These are phyloP conservation scores for Tenthredo amoena DNA, from an alignment of 2,888 invertebrate genomes.

Conservation along the genomic window DNA sequence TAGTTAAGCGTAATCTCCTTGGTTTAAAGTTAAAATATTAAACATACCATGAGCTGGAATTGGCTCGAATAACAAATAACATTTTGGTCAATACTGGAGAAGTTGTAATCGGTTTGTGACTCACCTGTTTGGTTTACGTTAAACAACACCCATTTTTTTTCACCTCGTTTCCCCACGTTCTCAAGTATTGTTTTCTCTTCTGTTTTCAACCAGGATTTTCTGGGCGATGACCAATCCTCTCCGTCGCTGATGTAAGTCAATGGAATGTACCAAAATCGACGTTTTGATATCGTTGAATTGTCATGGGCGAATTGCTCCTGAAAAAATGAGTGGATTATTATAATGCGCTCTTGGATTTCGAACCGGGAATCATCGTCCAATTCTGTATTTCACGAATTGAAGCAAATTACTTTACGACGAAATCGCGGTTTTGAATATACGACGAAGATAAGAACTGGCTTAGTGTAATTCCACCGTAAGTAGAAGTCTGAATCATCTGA, in stretches of 20 bases:
- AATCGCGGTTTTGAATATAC: background rate
- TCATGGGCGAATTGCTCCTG: conserved; percentile 67
- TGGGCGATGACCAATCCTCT: conserved; percentile 63
- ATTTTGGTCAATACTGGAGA: background rate
- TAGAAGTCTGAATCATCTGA: background rate
- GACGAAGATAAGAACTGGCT: background rate
- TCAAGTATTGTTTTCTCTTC: conserved; percentile 60
- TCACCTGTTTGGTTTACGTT: conserved; percentile 70
- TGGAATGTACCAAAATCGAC: conserved; percentile 69
- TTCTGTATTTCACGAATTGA: background rate
- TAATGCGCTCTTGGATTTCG: background rate
- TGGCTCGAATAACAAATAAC: background rate
- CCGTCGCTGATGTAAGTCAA: conserved; percentile 62
- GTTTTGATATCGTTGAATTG: conserved; percentile 56
- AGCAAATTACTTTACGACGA: background rate
- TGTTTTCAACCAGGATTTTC: conserved; percentile 65
- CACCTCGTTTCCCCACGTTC: conserved; percentile 54
- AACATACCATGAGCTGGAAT: background rate
- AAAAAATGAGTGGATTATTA: background rate
- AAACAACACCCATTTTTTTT: conserved; percentile 69
- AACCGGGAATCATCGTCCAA: background rate
- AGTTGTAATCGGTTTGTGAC: conserved; percentile 20
- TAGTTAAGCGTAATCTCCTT: background rate
- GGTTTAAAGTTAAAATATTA: conserved; percentile 7
- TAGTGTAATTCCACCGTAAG: background rate